phyloP scores from a whole-genome alignment of 2,113 vertebrate genomes.

The Pungitius pungitius region DNA sequence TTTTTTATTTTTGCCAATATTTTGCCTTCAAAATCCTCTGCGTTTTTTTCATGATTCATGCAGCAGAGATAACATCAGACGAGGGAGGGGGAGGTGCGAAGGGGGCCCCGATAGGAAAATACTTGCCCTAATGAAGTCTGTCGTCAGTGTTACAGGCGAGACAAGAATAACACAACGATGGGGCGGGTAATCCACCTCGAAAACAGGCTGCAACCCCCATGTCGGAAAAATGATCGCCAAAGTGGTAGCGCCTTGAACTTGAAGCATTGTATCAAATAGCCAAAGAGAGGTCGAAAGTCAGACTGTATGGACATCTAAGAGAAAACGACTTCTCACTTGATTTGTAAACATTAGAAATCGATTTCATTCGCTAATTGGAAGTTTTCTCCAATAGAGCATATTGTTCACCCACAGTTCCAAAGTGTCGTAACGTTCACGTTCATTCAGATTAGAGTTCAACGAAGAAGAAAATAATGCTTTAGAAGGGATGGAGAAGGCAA shows the following conservation, averaged over 20 bases:
- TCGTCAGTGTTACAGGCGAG: slow-evolving; percentile 35
- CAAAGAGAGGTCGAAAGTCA: background rate
- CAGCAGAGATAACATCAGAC: slow-evolving; percentile 24
- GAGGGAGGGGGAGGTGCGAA: background rate
- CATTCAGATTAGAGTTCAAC: background rate
- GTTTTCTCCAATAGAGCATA: background rate
- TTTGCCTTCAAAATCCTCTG: slow-evolving; percentile 10
- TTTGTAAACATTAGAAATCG: background rate
- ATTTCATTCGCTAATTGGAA: background rate
- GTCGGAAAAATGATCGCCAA: background rate
- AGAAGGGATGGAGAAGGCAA: background rate
- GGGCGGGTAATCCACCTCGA: slow-evolving; percentile 41
- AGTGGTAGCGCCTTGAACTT: background rate
- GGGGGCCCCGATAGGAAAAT: slow-evolving; percentile 43
- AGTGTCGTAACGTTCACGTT: background rate
- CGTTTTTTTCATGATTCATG: slow-evolving; percentile 58
- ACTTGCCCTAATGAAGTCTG: slow-evolving; percentile 53
- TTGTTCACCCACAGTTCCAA: slow-evolving; percentile 13
- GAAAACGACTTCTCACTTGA: background rate
- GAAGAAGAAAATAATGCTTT: background rate
- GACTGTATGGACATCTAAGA: background rate
- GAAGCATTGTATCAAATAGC: background rate
- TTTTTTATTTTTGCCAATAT: background rate
- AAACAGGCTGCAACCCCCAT: background rate
- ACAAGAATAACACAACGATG: slow-evolving; percentile 53